Evolutionary conservation across 2,797 vertebrate genomes (phyloP).

Genomic region (Sebastes hubbsi): DNA sequence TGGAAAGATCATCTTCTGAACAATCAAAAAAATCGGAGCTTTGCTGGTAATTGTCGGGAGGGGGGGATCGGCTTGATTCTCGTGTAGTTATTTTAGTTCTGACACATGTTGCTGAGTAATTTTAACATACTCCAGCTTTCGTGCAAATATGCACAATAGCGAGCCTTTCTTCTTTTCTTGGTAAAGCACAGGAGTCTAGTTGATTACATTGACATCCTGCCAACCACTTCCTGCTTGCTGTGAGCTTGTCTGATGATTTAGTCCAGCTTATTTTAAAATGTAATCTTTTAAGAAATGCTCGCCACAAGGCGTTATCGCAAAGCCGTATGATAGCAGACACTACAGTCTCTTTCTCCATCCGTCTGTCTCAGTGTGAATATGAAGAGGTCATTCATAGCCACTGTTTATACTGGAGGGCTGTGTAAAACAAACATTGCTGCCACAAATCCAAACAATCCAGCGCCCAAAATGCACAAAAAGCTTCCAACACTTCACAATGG

Average conservation of each 20-base stretch:
- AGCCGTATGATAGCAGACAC: neutral
- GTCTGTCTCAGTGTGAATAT: conserved; percentile 15
- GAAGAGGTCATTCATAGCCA: conserved; percentile 21
- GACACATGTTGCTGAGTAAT: neutral
- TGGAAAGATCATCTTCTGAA: no score
- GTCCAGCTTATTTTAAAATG: conserved; percentile 23
- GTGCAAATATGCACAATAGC: neutral
- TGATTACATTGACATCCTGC: conserved; percentile 43
- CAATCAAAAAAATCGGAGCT: no score
- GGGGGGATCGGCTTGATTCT: no score
- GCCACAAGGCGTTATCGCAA: conserved; percentile 33
- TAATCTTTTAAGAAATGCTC: neutral
- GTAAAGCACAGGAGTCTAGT: conserved; percentile 8
- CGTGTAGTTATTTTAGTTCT: neutral
- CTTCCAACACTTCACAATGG: neutral
- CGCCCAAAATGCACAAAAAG: conserved; percentile 49
- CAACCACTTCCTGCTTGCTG: conserved; percentile 19
- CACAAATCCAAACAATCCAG: conserved; percentile 50
- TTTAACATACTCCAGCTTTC: neutral
- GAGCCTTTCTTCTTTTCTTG: conserved; percentile 17
- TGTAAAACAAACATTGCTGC: conserved; percentile 47
- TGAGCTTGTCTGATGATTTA: conserved; percentile 6
- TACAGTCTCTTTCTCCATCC: neutral
- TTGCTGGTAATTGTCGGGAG: no score
- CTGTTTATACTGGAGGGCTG: conserved; percentile 29